Evolutionary conservation across 2,113 vertebrate species (phyloP).

Genomic region (Channa maculata): DNA sequence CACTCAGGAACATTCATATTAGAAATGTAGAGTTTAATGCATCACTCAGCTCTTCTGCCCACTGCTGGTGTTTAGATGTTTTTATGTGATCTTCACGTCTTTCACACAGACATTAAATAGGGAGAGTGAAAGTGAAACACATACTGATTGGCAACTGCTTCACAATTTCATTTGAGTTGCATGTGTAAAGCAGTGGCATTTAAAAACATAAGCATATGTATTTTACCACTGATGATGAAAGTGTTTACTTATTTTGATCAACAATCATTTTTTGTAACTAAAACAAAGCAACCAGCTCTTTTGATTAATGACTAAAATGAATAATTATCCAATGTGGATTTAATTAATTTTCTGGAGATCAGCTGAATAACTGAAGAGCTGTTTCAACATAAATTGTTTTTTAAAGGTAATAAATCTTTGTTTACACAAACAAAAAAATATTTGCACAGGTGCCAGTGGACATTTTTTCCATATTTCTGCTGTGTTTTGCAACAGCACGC

Average conservation of each 20-base stretch:
- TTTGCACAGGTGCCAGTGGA: constrained; percentile 1
- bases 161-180: neutral
- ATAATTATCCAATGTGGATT: constrained; percentile 52
- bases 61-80: constrained; percentile 39
- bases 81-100: constrained; percentile 59
- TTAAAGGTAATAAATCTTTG: constrained; percentile 56
- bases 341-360: constrained; percentile 57
- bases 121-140: constrained; percentile 31
- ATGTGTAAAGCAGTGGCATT: neutral
- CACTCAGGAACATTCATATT: constrained; percentile 65
- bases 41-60: constrained; percentile 60
- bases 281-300: constrained; percentile 11
- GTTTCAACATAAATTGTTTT: constrained; percentile 64
- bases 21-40: constrained; percentile 58
- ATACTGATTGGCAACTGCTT: constrained; percentile 13
- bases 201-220: neutral
- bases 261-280: neutral
- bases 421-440: constrained; percentile 4
- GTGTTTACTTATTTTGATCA: neutral
- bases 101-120: constrained; percentile 35
- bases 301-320: constrained; percentile 43
- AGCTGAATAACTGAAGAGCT: constrained; percentile 44
- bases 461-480: neutral
- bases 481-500: constrained; percentile 47
- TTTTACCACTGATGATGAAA: neutral